Evolutionary conservation across 2,797 vertebrate species (phyloP).

Genomic region (Hypotaenidia philippensis): DNA sequence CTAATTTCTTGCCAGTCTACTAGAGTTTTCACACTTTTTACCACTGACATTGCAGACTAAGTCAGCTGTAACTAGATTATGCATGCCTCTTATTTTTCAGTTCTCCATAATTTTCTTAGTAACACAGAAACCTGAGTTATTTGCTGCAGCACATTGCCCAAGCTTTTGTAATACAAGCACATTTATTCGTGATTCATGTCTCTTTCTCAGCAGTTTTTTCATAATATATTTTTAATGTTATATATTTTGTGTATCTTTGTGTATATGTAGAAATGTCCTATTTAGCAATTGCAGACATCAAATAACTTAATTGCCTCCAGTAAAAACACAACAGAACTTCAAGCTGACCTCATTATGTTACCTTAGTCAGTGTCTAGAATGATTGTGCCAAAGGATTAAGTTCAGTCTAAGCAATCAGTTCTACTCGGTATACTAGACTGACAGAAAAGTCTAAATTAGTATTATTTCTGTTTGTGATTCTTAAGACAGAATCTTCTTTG

Average conservation of each 20-base stretch:
- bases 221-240: background rate
- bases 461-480: background rate
- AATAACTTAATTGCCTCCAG: background rate
- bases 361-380: background rate
- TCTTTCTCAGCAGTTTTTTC: background rate
- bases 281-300: background rate
- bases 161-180: background rate
- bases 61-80: constrained; percentile 56
- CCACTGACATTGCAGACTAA: constrained; percentile 28
- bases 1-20: constrained; percentile 48
- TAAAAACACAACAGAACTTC: background rate
- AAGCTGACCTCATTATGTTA: background rate
- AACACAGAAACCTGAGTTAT: constrained; percentile 47
- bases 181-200: background rate
- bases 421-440: background rate
- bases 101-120: constrained; percentile 57
- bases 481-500: background rate
- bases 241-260: background rate
- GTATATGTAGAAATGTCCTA: background rate
- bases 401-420: background rate
- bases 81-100: constrained; percentile 49
- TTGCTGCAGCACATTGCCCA: background rate
- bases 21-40: constrained; percentile 21
- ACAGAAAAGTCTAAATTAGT: background rate
- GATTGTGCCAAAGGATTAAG: background rate